A percentile compares a stretch with the other conserved stretches of the same genome.
Evolutionary conservation across 2,888 invertebrate species (phyloP).

Genomic region (Tinea semifulvella): DNA sequence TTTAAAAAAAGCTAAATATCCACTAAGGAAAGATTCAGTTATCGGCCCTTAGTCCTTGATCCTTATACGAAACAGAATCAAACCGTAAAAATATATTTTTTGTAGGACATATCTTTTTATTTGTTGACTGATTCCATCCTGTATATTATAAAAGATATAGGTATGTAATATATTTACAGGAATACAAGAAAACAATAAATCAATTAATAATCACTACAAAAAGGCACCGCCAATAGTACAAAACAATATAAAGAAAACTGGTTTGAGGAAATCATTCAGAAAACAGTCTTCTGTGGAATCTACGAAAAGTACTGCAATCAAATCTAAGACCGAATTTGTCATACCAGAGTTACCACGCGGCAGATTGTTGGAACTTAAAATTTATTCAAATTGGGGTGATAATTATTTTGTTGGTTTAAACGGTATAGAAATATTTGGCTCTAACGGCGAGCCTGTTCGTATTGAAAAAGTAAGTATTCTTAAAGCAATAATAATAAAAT

Average conservation of each 20-base stretch:
- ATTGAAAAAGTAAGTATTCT: constrained; percentile 69
- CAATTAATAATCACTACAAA: neutral
- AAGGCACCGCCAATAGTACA: too few species aligned
- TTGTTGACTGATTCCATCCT: neutral
- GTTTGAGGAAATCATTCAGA: constrained; percentile 2
- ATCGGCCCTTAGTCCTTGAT: too few species aligned
- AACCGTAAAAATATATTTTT: too few species aligned
- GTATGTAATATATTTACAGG: neutral
- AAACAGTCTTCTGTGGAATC: constrained; percentile 26
- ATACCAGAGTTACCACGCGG: constrained; percentile 82
- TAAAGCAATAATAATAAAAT: too few species aligned
- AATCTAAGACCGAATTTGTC: constrained; percentile 63
- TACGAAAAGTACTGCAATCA: neutral
- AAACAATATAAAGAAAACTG: constrained; percentile 16
- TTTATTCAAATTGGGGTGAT: constrained; percentile 82
- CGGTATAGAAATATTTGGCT: constrained; percentile 78
- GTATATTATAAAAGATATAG: neutral
- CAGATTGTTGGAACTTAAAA: constrained; percentile 71
- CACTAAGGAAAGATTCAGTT: too few species aligned
- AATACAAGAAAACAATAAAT: constrained; percentile 1
- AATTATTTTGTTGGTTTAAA: constrained; percentile 80
- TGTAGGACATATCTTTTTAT: too few species aligned
- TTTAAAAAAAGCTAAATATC: too few species aligned
- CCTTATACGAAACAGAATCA: too few species aligned
- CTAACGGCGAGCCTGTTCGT: constrained; percentile 64